Evolutionary conservation across 2,113 vertebrate genomes (phyloP).

Genomic region (Irena cyanogastra): DNA sequence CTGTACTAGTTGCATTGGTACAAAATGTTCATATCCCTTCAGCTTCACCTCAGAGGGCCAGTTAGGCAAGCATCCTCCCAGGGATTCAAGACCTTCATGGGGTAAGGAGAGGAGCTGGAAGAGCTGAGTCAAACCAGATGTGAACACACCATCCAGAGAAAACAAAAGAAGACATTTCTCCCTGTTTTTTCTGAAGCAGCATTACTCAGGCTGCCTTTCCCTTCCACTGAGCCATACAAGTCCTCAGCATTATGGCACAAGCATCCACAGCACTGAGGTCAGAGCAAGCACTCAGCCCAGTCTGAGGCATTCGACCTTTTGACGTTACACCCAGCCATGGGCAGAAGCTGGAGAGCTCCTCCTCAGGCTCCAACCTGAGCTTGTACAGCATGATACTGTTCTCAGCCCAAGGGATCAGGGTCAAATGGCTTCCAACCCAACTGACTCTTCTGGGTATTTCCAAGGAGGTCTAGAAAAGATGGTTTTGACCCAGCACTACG

Average conservation of each 20-base stretch:
- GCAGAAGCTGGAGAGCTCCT: background rate
- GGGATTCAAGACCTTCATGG: conserved; percentile 64
- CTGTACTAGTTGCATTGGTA: background rate
- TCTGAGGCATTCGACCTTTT: background rate
- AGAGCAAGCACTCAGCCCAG: background rate
- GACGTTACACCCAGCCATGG: background rate
- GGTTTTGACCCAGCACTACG: background rate
- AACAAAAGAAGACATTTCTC: background rate
- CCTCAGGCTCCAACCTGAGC: background rate
- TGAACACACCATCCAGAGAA: conserved; percentile 3
- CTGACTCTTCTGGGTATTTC: background rate
- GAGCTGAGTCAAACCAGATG: conserved; percentile 71
- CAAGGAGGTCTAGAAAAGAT: background rate
- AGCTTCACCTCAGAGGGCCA: conserved; percentile 61
- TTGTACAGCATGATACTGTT: accelerated
- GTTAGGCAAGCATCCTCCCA: conserved; percentile 57
- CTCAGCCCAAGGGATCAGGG: background rate
- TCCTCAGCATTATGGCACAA: background rate
- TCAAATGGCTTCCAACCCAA: background rate
- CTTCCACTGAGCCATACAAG: background rate
- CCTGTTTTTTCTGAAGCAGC: background rate
- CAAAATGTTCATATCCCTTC: conserved; percentile 65
- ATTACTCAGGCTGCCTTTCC: background rate
- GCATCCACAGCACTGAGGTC: accelerated
- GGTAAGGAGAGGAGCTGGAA: conserved; percentile 22